phyloP scores from a whole-genome alignment of 2,797 vertebrate genomes.

The Myotis myotis region DNA sequence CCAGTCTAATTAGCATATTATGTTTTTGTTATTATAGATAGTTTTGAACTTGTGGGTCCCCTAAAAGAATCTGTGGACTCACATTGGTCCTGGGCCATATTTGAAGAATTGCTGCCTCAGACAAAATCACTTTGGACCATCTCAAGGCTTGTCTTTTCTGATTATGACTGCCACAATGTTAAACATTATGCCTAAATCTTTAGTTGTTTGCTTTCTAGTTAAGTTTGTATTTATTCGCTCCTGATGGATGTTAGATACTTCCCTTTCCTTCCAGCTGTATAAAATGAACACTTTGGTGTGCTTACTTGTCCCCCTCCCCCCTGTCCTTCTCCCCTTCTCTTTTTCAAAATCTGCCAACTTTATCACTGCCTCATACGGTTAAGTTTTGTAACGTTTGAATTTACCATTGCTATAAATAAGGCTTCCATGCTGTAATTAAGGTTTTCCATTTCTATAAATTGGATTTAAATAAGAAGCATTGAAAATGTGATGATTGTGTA shows the following conservation, averaged over 20 bases:
- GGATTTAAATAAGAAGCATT: neutral
- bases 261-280: neutral
- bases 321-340: neutral
- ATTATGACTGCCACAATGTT: neutral
- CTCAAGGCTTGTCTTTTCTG: neutral
- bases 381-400: neutral
- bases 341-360: neutral
- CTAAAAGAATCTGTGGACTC: neutral
- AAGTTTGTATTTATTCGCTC: neutral
- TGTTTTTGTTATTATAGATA: neutral
- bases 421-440: neutral
- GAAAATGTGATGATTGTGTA: slow-evolving; percentile 4
- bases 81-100: neutral
- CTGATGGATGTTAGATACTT: neutral
- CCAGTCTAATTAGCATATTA: too few species aligned
- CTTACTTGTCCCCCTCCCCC: neutral
- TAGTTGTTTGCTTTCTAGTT: slow-evolving; percentile 9
- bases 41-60: neutral
- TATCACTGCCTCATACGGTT: neutral
- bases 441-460: neutral
- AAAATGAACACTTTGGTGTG: neutral
- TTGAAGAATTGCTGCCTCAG: neutral
- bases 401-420: neutral
- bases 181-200: neutral
- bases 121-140: neutral